Percentiles rank a stretch among this genome's conserved stretches.
Evolutionary conservation across 2,888 invertebrate genomes (phyloP).

Genomic region (Cantharis lateralis): DNA sequence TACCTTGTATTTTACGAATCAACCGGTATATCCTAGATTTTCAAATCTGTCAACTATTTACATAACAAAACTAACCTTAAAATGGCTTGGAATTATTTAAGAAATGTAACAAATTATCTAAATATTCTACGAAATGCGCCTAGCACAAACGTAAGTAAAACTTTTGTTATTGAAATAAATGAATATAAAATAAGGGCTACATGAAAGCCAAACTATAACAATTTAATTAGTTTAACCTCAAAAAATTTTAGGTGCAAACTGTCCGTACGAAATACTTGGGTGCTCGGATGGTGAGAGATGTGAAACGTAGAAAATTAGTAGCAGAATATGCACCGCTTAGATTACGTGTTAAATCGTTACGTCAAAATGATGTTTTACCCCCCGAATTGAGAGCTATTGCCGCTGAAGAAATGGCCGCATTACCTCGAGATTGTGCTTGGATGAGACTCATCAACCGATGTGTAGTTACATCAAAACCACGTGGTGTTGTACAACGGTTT

Average conservation of each 20-base stretch:
- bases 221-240: neutral
- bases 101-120: neutral
- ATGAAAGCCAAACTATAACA: neutral
- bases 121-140: neutral
- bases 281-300: conserved; percentile 85
- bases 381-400: conserved; percentile 78
- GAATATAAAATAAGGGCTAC: neutral
- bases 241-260: conserved; percentile 67
- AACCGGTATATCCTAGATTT: neutral
- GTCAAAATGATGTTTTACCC: conserved; percentile 86
- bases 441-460: conserved; percentile 77
- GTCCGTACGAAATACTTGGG: conserved; percentile 78
- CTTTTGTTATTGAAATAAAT: neutral
- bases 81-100: neutral
- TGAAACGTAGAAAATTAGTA: conserved; percentile 76
- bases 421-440: conserved; percentile 75
- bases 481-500: conserved; percentile 81
- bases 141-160: conserved; percentile 10
- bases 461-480: conserved; percentile 83
- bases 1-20: neutral
- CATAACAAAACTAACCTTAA: conserved; percentile 6
- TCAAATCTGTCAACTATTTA: neutral
- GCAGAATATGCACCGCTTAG: conserved; percentile 77
- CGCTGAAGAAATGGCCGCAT: conserved; percentile 70
- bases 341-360: conserved; percentile 78